Evolutionary conservation across 2,888 invertebrate species (phyloP), one percentile per base, ranked within the genome.

Genomic region (Galerucella calmariensis): DNA sequence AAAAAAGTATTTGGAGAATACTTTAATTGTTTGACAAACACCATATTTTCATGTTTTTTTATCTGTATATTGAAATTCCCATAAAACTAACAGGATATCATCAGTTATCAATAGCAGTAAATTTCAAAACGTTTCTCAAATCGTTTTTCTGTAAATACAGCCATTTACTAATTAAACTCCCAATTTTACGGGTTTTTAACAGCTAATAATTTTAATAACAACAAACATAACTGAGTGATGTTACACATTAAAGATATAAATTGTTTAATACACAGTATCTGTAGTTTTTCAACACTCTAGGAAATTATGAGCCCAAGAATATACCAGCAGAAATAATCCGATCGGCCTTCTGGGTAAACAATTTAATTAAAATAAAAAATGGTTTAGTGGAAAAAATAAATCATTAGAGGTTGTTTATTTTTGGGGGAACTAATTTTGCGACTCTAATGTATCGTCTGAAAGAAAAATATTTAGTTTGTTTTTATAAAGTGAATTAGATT

Each of bases 21-120:
- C 2, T 8, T 16, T 56, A n/a, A 20, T 56, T 56, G 53, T 56
- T n/a, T 56, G n/a, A n/a, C 9, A 8, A 53, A 53, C 8, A 35
- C 35, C 35, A 35, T 35, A 35, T 35, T 35, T 35, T 35, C 6
- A 48, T 48, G 46, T 48, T 48, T 12, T 16, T 56, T 20, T 56
- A 56, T 56, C 20, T 56, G 56, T 56, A 16, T 56, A 56, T 56
- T 56, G 56, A 56, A 56, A 16, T 56, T 9, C 10, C 16, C n/a
- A 56, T 65, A 65, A 65, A 65, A 16, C 46, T 67, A 71, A 62
- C 74, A 74, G 78, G 78, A 79, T 79, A 79, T 67, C 70, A 73
- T 78, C 75, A 76, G 68, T 77, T 77, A 79, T 77, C 75, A 75
- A 75, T 59, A 67, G 65, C 69, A 78, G 76, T 76, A 76, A 78